A percentile compares a stretch with the other conserved stretches of the same genome.
phyloP scores from a whole-genome alignment of 2,888 invertebrate species.

The Tinea pellionella region DNA sequence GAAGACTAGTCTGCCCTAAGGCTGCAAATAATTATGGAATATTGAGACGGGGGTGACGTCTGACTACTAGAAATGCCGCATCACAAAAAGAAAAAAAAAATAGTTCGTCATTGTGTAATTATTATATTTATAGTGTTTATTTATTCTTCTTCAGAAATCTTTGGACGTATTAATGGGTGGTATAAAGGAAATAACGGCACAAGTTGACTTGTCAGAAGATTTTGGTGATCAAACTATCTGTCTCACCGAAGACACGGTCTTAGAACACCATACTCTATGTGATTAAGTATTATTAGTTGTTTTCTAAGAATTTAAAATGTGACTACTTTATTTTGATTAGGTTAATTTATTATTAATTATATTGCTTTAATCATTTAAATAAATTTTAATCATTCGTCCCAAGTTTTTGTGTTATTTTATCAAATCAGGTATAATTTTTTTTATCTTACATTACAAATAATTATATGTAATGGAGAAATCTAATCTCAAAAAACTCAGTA shows the following conservation, averaged over 20 bases:
- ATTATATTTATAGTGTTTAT: too few relatives aligned
- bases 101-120: too few relatives aligned
- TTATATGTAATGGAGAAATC: too few relatives aligned
- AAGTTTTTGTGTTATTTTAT: neutral
- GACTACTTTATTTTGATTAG: neutral
- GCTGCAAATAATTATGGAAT: too few relatives aligned
- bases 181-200: slow-evolving; percentile 51
- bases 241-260: slow-evolving; percentile 47
- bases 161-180: slow-evolving; percentile 48
- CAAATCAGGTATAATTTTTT: too few relatives aligned
- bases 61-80: too few relatives aligned
- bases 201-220: slow-evolving; percentile 50
- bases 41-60: too few relatives aligned
- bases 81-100: too few relatives aligned
- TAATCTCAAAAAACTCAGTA: too few relatives aligned
- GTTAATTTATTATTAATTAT: neutral
- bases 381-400: neutral
- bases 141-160: slow-evolving; percentile 31
- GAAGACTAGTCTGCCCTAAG: too few relatives aligned
- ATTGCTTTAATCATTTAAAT: neutral
- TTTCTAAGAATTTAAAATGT: neutral
- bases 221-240: slow-evolving; percentile 49
- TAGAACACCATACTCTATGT: slow-evolving; percentile 53
- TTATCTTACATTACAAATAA: too few relatives aligned
- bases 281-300: slow-evolving; percentile 27